Evolutionary conservation across 2,888 invertebrate species (phyloP), one percentile per base, ranked within the genome.

Genomic region (Monochamus alternatus): DNA sequence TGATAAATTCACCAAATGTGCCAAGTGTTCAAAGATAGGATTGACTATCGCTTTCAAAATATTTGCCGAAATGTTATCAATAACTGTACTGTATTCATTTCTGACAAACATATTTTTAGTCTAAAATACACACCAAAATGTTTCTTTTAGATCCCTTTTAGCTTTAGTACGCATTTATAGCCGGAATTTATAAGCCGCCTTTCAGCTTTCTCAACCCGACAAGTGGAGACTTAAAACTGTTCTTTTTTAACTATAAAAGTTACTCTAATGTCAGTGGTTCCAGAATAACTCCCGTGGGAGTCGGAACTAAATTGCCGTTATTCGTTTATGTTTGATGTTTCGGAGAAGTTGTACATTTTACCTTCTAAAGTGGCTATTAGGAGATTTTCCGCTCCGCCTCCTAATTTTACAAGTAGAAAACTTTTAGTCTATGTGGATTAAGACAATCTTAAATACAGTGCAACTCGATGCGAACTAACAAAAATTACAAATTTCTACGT

Each of bases 291-390:
- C 14, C 55, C n/a, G 55, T 22, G 5, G 55, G 55, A 55, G 55
- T 5, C n/a, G 14, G 55, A 14, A 14, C 55, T 55, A n/a, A 55
- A 55, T 12, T 47, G 12, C 22, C 55, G 14, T 55, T 55, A 14
- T 55, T 55, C 55, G 55, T 22, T 55, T 55, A 55, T 55, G 55
- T 55, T 55, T 55, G 55, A 55, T 55, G 22, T 55, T 55, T 55
- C 10, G n/a, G 55, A 5, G 55, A 55, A 55, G n/a, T 55, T 55
- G 55, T 55, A 55, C 55, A n/a, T 55, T 55, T 55, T 55, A 55
- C 2, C 12, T 8, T 2, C 7, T 55, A n/a, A 55, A 55, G 55
- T 55, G n/a, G 55, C 55, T 7, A 55, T 55, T 55, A 55, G 22
- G 22, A 55, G 55, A n/a, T 55, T 55, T 14, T 55, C 55, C n/a